phyloP scores from a whole-genome alignment of 2,797 vertebrate species.

The Pelochelys cantorii region DNA sequence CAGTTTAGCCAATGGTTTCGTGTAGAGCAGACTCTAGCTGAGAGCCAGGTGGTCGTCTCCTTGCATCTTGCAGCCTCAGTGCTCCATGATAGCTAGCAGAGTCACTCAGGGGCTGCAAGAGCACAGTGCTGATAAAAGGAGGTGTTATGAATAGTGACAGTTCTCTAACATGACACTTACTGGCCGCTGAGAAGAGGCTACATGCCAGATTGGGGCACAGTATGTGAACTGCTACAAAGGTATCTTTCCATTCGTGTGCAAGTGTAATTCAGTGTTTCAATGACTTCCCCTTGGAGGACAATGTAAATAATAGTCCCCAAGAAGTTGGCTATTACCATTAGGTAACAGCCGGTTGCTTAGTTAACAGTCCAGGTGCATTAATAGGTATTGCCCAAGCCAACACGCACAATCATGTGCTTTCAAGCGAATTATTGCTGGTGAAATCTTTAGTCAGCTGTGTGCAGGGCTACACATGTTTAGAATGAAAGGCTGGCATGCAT shows the following conservation, averaged over 20 bases:
- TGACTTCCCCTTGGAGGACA: neutral
- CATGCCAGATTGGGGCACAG: neutral
- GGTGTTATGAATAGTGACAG: neutral
- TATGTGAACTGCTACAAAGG: neutral
- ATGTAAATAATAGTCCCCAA: neutral
- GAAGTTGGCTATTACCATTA: neutral
- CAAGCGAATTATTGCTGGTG: slow-evolving; percentile 38
- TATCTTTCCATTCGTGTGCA: slow-evolving; percentile 10
- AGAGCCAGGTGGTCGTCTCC: neutral
- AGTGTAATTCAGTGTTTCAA: slow-evolving; percentile 28
- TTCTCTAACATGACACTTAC: neutral
- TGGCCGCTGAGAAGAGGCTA: neutral
- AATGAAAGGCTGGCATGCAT: slow-evolving; percentile 45
- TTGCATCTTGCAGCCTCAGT: neutral
- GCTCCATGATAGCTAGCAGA: rapidly evolving
- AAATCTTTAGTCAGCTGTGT: slow-evolving; percentile 39
- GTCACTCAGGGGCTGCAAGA: rapidly evolving
- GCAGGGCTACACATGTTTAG: slow-evolving; percentile 20
- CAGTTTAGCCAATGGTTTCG: neutral
- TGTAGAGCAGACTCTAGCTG: neutral
- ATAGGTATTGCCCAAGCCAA: neutral
- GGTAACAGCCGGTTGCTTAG: neutral
- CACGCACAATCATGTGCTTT: slow-evolving; percentile 14
- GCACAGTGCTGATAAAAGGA: rapidly evolving
- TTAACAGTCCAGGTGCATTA: slow-evolving; percentile 1